Conservation (phyloP, 1,140 invertebrate genomes). For the Drosophila kikkawai region DNA sequence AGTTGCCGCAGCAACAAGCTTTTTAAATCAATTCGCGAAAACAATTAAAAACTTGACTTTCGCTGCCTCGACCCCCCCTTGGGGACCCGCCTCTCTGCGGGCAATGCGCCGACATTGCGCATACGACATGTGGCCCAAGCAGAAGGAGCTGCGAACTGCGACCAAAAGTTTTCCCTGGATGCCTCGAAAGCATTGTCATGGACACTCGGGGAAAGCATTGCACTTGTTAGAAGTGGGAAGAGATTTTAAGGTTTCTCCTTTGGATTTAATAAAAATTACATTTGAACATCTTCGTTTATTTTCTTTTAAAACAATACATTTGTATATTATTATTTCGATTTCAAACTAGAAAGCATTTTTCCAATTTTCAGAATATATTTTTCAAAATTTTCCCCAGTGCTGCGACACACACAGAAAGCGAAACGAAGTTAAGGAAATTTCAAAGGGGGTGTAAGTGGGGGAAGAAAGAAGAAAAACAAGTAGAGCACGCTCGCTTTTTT, state of each 20-base stretch:
- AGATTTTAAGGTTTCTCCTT: not conserved
- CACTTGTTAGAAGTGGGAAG: not conserved
- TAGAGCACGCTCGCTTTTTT: not conserved
- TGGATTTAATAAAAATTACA: not conserved
- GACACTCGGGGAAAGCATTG: constrained; percentile 6
- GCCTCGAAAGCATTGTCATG: constrained; percentile 1
- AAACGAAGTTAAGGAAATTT: constrained; percentile 11
- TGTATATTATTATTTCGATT: not conserved
- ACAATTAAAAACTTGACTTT: constrained; percentile 80
- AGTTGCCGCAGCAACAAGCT: constrained; percentile 56
- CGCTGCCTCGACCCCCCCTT: constrained; percentile 2
- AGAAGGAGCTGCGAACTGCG: constrained; percentile 20
- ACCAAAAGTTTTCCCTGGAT: constrained; percentile 31
- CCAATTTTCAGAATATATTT: not conserved
- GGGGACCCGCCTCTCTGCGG: not conserved
- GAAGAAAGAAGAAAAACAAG: not conserved
- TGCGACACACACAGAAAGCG: not conserved
- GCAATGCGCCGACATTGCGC: constrained; percentile 53
- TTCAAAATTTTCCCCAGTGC: constrained; percentile 2
- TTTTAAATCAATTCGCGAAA: constrained; percentile 77
- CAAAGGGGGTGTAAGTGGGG: not conserved
- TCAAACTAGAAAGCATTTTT: not conserved
- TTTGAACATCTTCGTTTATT: too few relatives aligned
- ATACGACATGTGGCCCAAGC: constrained; percentile 52
- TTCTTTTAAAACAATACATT: not conserved